phyloP scores from a whole-genome alignment of 2,113 vertebrate genomes.

The Neolamprologus modestus region DNA sequence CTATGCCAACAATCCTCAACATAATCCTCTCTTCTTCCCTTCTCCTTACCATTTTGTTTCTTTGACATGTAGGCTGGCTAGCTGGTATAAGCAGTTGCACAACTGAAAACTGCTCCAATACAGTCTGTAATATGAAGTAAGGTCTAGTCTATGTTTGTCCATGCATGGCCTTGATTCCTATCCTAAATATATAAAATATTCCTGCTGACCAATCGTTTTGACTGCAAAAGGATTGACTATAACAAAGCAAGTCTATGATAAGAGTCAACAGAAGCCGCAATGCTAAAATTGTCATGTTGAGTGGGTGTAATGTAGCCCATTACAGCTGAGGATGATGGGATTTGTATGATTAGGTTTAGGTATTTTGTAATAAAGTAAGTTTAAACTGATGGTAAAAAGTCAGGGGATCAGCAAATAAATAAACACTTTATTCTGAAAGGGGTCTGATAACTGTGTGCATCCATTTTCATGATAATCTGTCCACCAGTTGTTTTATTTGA shows the following conservation, averaged over 20 bases:
- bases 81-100: not conserved
- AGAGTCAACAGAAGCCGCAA: not conserved
- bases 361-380: not conserved
- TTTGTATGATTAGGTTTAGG: not conserved
- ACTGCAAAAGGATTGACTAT: not conserved
- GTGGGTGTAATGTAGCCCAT: not conserved
- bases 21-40: not conserved
- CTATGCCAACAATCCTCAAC: constrained; percentile 13
- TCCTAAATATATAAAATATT: not conserved
- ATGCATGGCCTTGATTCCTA: not conserved
- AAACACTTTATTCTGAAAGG: not conserved
- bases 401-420: not conserved
- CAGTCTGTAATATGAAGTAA: not conserved
- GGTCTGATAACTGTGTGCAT: not conserved
- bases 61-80: not conserved
- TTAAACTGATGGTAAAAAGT: not conserved
- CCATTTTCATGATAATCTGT: not conserved
- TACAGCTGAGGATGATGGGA: not conserved
- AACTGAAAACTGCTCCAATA: not conserved
- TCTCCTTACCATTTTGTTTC: not conserved
- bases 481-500: not conserved
- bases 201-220: not conserved
- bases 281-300: not conserved
- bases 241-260: not conserved
- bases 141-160: not conserved